phyloP scores from a whole-genome alignment of 2,888 invertebrate genomes.

The Emmelina monodactyla region DNA sequence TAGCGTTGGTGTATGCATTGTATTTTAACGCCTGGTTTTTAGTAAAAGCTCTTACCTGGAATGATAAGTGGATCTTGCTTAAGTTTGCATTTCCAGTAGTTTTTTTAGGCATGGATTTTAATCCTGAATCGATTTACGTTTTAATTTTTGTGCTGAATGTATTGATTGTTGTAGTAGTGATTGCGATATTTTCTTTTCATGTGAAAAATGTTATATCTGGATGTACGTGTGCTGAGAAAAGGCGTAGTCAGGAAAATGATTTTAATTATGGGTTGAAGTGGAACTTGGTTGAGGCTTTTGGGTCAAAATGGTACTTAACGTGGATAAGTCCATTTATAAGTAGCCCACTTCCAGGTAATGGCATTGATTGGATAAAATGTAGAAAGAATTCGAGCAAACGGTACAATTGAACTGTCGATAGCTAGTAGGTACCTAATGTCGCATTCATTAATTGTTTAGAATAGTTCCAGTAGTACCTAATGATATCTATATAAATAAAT shows the following conservation, averaged over 20 bases:
- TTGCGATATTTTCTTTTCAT: slow-evolving; percentile 75
- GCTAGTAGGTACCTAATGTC: too few species aligned
- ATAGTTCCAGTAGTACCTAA: too few species aligned
- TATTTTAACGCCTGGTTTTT: slow-evolving; percentile 75
- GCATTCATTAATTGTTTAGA: too few species aligned
- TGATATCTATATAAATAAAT: too few species aligned
- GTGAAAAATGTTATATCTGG: slow-evolving; percentile 75
- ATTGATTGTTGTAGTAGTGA: slow-evolving; percentile 71
- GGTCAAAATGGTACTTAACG: slow-evolving; percentile 78
- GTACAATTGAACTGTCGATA: too few species aligned
- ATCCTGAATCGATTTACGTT: slow-evolving; percentile 71
- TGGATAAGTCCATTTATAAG: slow-evolving; percentile 82
- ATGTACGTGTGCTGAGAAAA: slow-evolving; percentile 77
- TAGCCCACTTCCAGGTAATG: slow-evolving; percentile 82
- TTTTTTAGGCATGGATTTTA: slow-evolving; percentile 73
- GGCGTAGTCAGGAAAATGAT: too few species aligned
- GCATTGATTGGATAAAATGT: slow-evolving; percentile 59
- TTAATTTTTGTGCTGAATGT: slow-evolving; percentile 75
- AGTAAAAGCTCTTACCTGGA: slow-evolving; percentile 64
- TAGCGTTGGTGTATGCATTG: slow-evolving; percentile 76
- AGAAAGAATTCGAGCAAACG: too few species aligned
- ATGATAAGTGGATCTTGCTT: slow-evolving; percentile 62
- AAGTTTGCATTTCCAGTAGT: slow-evolving; percentile 80
- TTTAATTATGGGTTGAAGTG: too few species aligned
- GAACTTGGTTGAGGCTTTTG: slow-evolving; percentile 81